Percentiles rank a stretch among this genome's conserved stretches.
Evolutionary conservation across 2,888 invertebrate species (phyloP).

Genomic region (Tachina lurida): DNA sequence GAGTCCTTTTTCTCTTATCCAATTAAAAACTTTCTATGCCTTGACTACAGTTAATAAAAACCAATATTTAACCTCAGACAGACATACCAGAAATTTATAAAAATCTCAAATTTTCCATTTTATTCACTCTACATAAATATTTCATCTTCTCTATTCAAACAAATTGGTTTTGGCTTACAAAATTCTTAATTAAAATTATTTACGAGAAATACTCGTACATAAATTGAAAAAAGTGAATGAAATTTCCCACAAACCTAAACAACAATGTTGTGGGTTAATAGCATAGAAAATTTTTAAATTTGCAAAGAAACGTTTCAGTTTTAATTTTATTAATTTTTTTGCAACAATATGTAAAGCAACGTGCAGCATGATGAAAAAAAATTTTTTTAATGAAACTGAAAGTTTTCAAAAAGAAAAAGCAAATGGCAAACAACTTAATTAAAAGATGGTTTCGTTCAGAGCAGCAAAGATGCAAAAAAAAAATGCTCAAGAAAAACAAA

Average conservation of each 20-base stretch:
- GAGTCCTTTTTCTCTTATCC: too few relatives aligned
- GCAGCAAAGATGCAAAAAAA: background rate
- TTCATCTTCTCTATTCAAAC: too few relatives aligned
- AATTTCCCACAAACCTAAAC: constrained; percentile 38
- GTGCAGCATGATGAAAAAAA: constrained; percentile 13
- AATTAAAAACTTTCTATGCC: too few relatives aligned
- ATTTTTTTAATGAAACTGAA: constrained; percentile 22
- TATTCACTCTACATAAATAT: too few relatives aligned
- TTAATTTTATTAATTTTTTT: constrained; percentile 18
- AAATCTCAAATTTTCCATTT: too few relatives aligned
- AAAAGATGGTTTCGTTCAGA: constrained; percentile 17
- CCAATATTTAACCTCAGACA: too few relatives aligned
- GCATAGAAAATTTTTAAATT: constrained; percentile 10
- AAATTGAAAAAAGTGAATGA: background rate
- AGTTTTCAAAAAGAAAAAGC: constrained; percentile 12
- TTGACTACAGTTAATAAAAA: too few relatives aligned
- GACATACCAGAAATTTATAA: too few relatives aligned
- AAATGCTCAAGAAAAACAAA: background rate
- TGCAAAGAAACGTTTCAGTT: constrained; percentile 18
- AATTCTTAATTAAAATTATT: too few relatives aligned
- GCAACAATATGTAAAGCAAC: constrained; percentile 13
- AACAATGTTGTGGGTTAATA: constrained; percentile 30
- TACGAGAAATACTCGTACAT: too few relatives aligned
- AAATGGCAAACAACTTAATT: constrained; percentile 48
- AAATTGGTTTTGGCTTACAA: too few relatives aligned